A percentile compares a stretch with the other conserved stretches of the same genome.
Evolutionary conservation across 1,140 invertebrate genomes (phyloP).

Genomic region (Drosophila suzukii): DNA sequence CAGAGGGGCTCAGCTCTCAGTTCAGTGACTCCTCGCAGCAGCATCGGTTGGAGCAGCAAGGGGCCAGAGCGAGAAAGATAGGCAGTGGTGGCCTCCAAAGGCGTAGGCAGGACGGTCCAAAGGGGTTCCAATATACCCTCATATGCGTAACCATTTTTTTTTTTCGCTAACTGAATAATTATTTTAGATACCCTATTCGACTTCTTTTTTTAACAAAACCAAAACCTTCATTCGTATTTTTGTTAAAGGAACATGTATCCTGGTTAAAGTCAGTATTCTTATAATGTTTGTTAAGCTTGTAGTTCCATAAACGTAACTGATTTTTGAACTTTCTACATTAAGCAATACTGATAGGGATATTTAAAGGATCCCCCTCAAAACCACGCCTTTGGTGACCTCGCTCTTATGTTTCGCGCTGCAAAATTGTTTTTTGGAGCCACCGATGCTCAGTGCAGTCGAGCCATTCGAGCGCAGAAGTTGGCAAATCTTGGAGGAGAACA

Average conservation of each 20-base stretch:
- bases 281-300: too few relatives aligned
- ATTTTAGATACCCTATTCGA: too few relatives aligned
- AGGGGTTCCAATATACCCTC: not conserved
- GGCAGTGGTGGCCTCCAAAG: constrained; percentile 1
- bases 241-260: too few relatives aligned
- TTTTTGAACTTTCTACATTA: too few relatives aligned
- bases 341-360: not conserved
- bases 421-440: not conserved
- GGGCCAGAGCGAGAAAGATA: not conserved
- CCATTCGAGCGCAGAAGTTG: not conserved
- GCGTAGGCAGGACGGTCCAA: not conserved
- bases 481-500: not conserved
- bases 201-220: too few relatives aligned
- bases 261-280: too few relatives aligned
- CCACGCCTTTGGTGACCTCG: not conserved
- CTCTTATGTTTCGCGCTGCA: not conserved
- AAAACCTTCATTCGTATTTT: too few relatives aligned
- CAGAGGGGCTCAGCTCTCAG: not conserved
- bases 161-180: too few relatives aligned
- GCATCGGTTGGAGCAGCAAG: not conserved
- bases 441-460: not conserved
- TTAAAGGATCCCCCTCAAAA: not conserved
- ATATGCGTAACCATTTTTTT: not conserved
- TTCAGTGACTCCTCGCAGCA: constrained; percentile 9
- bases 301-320: too few relatives aligned